Evolutionary conservation across 2,113 vertebrate genomes (phyloP), one percentile per base, ranked within the genome.

Genomic region (Verasper variegatus): DNA sequence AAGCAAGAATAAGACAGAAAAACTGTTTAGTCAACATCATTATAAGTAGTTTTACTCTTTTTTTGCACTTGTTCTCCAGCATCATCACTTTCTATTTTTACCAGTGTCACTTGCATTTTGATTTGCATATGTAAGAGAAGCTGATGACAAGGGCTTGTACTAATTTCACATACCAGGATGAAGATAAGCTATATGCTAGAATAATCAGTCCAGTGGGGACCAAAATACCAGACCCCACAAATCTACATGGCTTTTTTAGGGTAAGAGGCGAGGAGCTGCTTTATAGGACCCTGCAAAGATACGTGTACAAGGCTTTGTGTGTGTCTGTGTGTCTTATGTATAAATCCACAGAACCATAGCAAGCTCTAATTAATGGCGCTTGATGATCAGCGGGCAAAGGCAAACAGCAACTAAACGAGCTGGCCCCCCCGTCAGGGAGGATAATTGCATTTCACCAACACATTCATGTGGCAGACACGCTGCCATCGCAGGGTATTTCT

Each of bases 311-410:
- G 59, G 24, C 14, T 62, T 5, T 31, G 27, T 31, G 27, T 31
- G 47, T 24, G 23, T 24, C 14, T 52, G 64, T n/a, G 54, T 11
- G 55, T 74, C 27, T 89, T 75, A 77, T 84, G 63, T 80, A 77
- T 88, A 86, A 81, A 85, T 82, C 74, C 73, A 85, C 78, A 78
- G 62, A 80, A 79, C 73, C 73, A 77, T 85, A 80, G 71, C 66
- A 47, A 42, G 78, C 77, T 89, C 89, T 92, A 93, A 92, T 93
- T 92, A 93, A 91, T 82, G 83, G 71, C 35, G 76, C 69, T 76
- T 78, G 80, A 82, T 82, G 76, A 93, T 90, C 80, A 89, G 83
- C 81, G 37, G 82, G 86, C 82, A 79, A 84, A 89, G 80, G 80
- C 90, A 93, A 89, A 94, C 80, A 64, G 77, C 84, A 82, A 71